These are phyloP conservation scores for Tromatobia lineatoria DNA, from an alignment of 2,888 invertebrate genomes.

Conservation along the genomic window DNA sequence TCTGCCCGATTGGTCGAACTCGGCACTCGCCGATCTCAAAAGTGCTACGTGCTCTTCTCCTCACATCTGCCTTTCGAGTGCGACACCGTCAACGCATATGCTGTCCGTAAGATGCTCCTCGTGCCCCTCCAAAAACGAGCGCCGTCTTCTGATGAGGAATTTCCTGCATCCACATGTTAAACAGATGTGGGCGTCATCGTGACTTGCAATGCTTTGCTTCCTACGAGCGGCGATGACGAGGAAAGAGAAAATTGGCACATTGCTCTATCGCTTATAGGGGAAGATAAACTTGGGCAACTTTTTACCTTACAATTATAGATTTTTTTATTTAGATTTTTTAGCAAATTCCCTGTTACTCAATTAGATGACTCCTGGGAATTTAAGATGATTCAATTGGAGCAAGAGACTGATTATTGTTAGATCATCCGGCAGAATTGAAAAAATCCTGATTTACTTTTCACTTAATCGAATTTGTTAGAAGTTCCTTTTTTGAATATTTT, in stretches of 20 bases:
- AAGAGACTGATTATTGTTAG: no score
- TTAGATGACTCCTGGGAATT: background rate
- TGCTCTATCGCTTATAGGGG: background rate
- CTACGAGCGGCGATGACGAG: background rate
- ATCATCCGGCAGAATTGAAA: no score
- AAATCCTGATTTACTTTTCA: no score
- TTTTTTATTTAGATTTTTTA: no score
- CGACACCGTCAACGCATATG: constrained; percentile 23
- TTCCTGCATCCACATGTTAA: constrained; percentile 80
- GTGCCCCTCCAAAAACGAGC: constrained; percentile 47
- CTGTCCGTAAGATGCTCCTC: constrained; percentile 15
- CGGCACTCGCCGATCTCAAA: constrained; percentile 52
- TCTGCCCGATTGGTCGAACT: constrained; percentile 73
- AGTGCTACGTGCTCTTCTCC: constrained; percentile 17
- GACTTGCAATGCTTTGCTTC: constrained; percentile 30
- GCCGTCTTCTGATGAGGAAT: constrained; percentile 78
- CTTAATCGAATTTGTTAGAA: no score
- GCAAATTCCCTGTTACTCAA: background rate
- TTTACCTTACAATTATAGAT: background rate
- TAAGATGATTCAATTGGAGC: background rate
- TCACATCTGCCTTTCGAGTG: constrained; percentile 46
- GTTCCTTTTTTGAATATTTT: no score
- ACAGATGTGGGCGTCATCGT: constrained; percentile 72
- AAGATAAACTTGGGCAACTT: background rate
- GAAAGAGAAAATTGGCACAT: background rate